A percentile compares a stretch with the other conserved stretches of the same genome.
Conservation (phyloP, 2,888 invertebrate species). For the Lordiphosa andalusiaca region DNA sequence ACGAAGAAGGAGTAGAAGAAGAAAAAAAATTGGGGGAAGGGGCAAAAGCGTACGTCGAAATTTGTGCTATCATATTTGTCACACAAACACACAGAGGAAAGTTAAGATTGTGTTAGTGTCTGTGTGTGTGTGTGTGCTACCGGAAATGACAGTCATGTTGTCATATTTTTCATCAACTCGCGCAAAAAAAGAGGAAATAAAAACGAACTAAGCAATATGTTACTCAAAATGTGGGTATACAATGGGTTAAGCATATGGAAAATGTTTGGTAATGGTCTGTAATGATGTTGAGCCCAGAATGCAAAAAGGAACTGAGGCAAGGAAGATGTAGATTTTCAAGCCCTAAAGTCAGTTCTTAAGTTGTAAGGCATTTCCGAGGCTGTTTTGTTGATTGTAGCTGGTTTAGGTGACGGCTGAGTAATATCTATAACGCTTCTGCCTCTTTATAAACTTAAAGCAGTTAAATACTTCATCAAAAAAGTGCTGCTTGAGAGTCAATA, state of each 20-base stretch:
- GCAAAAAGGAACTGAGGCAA: too few relatives aligned
- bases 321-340: too few relatives aligned
- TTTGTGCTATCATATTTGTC: constrained; percentile 13
- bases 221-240: constrained; percentile 5
- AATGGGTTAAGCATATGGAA: constrained; percentile 5
- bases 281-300: background rate
- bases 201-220: constrained; percentile 8
- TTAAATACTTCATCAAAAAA: too few relatives aligned
- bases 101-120: constrained; percentile 6
- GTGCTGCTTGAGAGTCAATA: too few relatives aligned
- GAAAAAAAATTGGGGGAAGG: background rate
- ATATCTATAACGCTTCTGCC: too few relatives aligned
- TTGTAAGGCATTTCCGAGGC: too few relatives aligned
- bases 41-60: constrained; percentile 4
- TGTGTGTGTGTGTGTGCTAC: constrained; percentile 22
- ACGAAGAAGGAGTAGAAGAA: background rate
- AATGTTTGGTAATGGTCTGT: background rate
- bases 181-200: background rate
- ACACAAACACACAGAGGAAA: constrained; percentile 10
- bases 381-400: too few relatives aligned
- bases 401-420: too few relatives aligned
- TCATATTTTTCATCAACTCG: constrained; percentile 24
- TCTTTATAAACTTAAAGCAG: too few relatives aligned
- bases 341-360: too few relatives aligned
- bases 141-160: constrained; percentile 46